Conservation (phyloP, 2,113 vertebrate genomes). For the Muntiacus muntjak region DNA sequence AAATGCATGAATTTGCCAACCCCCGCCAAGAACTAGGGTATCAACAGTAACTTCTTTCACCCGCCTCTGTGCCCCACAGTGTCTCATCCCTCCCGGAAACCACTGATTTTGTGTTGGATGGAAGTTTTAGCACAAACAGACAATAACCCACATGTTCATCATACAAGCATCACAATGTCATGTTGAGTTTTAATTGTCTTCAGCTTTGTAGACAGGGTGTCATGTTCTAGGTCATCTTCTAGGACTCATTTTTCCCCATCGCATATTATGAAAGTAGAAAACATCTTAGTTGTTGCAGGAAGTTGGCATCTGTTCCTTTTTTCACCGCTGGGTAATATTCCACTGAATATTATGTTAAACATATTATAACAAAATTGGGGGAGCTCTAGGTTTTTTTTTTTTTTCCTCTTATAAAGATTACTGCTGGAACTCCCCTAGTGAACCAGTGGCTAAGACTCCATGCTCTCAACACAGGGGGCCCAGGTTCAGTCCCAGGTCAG, state of each 20-base stretch:
- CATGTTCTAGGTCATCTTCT: neutral
- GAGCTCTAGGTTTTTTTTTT: neutral
- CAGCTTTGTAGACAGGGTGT: neutral
- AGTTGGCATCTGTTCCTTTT: neutral
- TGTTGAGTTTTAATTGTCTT: neutral
- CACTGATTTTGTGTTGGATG: too few species aligned
- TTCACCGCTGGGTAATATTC: neutral
- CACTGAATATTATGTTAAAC: neutral
- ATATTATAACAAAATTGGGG: neutral
- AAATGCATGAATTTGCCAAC: neutral
- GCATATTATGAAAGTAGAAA: neutral
- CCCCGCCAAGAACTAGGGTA: neutral
- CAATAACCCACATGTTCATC: neutral
- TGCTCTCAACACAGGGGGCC: neutral
- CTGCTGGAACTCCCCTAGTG: neutral
- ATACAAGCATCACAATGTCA: accelerated
- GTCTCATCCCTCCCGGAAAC: neutral
- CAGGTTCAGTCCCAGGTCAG: neutral
- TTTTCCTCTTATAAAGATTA: neutral
- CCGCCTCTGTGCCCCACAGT: neutral
- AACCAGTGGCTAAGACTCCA: neutral
- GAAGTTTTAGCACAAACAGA: neutral
- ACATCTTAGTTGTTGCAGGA: neutral
- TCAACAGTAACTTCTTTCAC: neutral
- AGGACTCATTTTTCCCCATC: neutral